A percentile compares a stretch with the other conserved stretches of the same genome.
These are phyloP conservation scores for Malurus leucopterus DNA, from an alignment of 2,797 vertebrate genomes.

Conservation along the genomic window DNA sequence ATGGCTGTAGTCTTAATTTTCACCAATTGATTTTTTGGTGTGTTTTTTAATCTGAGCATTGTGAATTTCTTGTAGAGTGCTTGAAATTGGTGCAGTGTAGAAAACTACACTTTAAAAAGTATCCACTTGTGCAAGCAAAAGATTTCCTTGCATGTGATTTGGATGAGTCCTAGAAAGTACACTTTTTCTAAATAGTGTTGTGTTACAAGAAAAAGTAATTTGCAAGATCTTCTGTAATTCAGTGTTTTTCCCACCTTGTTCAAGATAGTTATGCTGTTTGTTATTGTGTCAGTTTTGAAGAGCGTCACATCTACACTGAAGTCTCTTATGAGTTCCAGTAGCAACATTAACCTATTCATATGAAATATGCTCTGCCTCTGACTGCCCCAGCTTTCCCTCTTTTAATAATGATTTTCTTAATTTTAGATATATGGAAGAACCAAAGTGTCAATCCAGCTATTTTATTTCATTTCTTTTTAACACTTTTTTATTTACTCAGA, in stretches of 20 bases:
- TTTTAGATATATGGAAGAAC: not conserved
- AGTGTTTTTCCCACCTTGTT: not conserved
- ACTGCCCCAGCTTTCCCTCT: not conserved
- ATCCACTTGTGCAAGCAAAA: not conserved
- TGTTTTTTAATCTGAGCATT: not conserved
- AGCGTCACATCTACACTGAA: not conserved
- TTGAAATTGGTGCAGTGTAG: not conserved
- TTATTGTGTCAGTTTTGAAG: not conserved
- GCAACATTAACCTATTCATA: not conserved
- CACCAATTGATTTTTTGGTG: not conserved
- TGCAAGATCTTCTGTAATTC: not conserved
- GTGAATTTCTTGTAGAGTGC: not conserved
- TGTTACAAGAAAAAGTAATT: not conserved
- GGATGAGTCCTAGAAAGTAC: not conserved
- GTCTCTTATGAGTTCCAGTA: not conserved
- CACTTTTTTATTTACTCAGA: not conserved
- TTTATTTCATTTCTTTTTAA: not conserved
- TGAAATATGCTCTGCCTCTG: not conserved
- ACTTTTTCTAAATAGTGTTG: not conserved
- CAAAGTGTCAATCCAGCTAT: not conserved
- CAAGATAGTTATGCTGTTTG: not conserved
- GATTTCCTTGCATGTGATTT: not conserved
- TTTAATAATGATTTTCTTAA: not conserved
- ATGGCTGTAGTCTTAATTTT: not conserved
- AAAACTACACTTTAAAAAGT: not conserved